These are phyloP conservation scores for Dromas ardeola DNA, from an alignment of 2,113 vertebrate species.

Conservation along the genomic window DNA sequence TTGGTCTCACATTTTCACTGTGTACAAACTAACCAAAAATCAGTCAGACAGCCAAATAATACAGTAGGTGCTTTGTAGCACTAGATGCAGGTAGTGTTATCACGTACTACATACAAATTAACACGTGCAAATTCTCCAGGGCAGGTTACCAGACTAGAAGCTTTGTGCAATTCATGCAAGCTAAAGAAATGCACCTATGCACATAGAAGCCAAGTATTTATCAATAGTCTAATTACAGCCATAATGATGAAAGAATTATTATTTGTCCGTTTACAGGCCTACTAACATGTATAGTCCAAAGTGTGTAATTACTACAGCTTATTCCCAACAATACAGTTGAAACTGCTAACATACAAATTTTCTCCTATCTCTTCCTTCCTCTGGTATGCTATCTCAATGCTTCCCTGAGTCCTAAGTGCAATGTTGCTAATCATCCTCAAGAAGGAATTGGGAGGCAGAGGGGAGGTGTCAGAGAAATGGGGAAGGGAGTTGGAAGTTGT, in stretches of 20 bases:
- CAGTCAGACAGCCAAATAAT: background rate
- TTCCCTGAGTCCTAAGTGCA: background rate
- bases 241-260: background rate
- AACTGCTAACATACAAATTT: background rate
- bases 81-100: background rate
- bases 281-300: background rate
- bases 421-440: background rate
- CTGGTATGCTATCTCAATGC: background rate
- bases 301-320: background rate
- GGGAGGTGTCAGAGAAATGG: background rate
- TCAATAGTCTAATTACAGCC: background rate
- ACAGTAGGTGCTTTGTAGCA: background rate
- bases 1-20: background rate
- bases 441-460: background rate
- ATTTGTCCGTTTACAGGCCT: background rate
- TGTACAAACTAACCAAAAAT: background rate
- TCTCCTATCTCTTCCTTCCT: background rate
- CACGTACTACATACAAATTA: background rate
- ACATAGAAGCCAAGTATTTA: background rate
- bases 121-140: background rate
- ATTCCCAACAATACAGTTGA: background rate
- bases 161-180: background rate
- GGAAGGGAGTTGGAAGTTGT: background rate
- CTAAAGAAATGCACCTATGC: background rate
- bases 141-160: background rate